These are phyloP conservation scores for Podilymbus podiceps DNA, from an alignment of 2,113 vertebrate species.

Conservation along the genomic window DNA sequence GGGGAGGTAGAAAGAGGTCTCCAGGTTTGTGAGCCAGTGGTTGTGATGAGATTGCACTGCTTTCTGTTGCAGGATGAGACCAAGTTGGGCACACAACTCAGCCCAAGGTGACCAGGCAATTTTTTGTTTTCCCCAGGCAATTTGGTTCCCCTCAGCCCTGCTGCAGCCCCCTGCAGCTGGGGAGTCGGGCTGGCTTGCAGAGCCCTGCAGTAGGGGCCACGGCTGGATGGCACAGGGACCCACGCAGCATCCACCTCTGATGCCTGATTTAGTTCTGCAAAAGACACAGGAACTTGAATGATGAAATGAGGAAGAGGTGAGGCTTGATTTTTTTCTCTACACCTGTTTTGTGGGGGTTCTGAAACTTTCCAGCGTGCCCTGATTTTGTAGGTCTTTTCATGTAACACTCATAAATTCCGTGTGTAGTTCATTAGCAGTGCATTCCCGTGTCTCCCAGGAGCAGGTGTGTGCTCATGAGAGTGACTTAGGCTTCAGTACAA, in stretches of 20 bases:
- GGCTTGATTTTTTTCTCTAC: neutral
- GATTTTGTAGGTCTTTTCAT: neutral
- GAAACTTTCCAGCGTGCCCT: neutral
- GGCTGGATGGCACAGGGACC: neutral
- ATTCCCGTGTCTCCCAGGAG: neutral
- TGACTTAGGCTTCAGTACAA: neutral
- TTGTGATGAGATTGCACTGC: rapidly evolving
- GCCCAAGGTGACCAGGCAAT: rapidly evolving
- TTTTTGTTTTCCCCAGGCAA: neutral
- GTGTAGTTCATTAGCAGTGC: neutral
- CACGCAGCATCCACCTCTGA: rapidly evolving
- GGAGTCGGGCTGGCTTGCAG: neutral
- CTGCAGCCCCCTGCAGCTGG: neutral
- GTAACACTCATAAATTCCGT: neutral
- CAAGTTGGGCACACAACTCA: neutral
- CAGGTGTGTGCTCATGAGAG: neutral
- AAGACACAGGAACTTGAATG: neutral
- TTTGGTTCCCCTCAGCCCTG: neutral
- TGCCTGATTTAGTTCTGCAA: neutral
- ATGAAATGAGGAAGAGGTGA: conserved; percentile 32
- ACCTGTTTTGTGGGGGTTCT: neutral
- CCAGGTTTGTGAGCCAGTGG: neutral
- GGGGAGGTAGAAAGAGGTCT: neutral
- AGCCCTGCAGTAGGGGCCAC: rapidly evolving
- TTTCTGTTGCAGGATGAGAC: neutral